Evolutionary conservation across 1,140 invertebrate species (phyloP).

Genomic region (Cotesia typhae): DNA sequence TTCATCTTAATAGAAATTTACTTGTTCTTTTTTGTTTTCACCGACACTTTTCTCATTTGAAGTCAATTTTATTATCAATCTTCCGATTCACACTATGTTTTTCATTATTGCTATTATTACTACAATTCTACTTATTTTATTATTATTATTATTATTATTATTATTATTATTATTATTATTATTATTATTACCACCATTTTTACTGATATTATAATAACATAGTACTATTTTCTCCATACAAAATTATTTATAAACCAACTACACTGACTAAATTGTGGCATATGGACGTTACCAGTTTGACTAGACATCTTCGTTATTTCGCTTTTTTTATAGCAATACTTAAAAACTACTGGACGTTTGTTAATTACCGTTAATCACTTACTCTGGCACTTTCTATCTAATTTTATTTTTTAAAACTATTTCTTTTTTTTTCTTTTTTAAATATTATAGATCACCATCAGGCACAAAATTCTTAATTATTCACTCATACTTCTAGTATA

Average conservation of each 20-base stretch:
- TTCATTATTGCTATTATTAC: too few relatives aligned
- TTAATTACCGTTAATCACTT: slow-evolving; percentile 60
- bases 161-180: too few relatives aligned
- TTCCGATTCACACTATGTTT: too few relatives aligned
- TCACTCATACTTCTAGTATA: not conserved
- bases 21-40: too few relatives aligned
- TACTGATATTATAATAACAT: slow-evolving; percentile 31
- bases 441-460: slow-evolving; percentile 8
- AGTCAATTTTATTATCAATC: too few relatives aligned
- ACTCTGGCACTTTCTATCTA: slow-evolving; percentile 66
- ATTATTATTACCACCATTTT: not conserved
- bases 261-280: slow-evolving; percentile 64
- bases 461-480: not conserved
- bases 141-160: too few relatives aligned
- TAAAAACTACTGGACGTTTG: slow-evolving; percentile 67
- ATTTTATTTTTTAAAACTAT: slow-evolving; percentile 45
- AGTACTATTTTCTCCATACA: slow-evolving; percentile 54
- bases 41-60: too few relatives aligned
- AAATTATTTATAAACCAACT: slow-evolving; percentile 54
- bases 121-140: too few relatives aligned
- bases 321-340: slow-evolving; percentile 49
- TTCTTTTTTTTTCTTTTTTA: not conserved
- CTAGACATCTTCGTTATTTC: slow-evolving; percentile 25
- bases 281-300: slow-evolving; percentile 55
- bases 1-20: too few relatives aligned